phyloP scores from a whole-genome alignment of 2,888 invertebrate genomes.

The Amiota communis region DNA sequence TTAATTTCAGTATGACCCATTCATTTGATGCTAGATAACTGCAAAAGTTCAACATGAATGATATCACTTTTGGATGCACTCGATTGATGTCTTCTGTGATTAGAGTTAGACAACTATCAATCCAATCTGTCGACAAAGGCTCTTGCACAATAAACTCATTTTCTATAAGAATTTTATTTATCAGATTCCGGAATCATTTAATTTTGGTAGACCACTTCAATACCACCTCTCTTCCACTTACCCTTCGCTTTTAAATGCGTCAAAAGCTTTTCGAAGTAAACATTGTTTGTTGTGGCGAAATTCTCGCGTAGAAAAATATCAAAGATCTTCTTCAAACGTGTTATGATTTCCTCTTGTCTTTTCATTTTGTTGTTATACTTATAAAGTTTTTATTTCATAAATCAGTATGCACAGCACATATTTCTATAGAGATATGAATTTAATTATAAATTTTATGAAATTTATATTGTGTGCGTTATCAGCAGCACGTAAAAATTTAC shows the following conservation, averaged over 20 bases:
- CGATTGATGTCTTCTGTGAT: slow-evolving; percentile 67
- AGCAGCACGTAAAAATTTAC: not conserved
- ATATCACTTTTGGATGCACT: slow-evolving; percentile 74
- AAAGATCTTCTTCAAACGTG: slow-evolving; percentile 61
- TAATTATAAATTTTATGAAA: not conserved
- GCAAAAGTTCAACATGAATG: slow-evolving; percentile 79
- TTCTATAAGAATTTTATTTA: slow-evolving; percentile 55
- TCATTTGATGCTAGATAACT: slow-evolving; percentile 78
- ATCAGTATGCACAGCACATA: not conserved
- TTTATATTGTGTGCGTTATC: slow-evolving; percentile 1
- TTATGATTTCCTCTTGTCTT: slow-evolving; percentile 56
- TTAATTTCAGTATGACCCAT: slow-evolving; percentile 76
- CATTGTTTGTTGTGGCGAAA: slow-evolving; percentile 73
- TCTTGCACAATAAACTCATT: slow-evolving; percentile 68
- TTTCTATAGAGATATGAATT: not conserved
- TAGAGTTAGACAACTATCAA: slow-evolving; percentile 71
- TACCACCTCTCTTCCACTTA: slow-evolving; percentile 63
- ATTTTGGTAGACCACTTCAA: not conserved
- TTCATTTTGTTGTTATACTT: slow-evolving; percentile 46
- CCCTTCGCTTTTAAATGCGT: slow-evolving; percentile 76
- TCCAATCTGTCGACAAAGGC: slow-evolving; percentile 73
- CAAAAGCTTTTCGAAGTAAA: slow-evolving; percentile 79
- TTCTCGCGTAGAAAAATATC: slow-evolving; percentile 64
- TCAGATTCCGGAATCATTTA: slow-evolving; percentile 1
- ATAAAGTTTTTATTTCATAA: not conserved